Evolutionary conservation across 1,140 invertebrate genomes (phyloP).

Genomic region (Campoletis sonorensis): DNA sequence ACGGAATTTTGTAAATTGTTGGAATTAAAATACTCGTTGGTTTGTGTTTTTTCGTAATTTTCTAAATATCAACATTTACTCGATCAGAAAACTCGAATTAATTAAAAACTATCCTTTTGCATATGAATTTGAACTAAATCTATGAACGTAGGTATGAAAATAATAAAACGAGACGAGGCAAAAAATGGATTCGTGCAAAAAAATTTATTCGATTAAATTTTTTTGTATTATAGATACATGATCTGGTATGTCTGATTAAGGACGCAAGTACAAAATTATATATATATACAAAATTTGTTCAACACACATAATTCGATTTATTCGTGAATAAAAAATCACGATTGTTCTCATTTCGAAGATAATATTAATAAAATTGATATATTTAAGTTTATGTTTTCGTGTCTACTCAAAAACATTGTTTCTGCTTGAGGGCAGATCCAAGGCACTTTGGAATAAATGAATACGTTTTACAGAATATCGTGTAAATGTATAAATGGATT

Average conservation of each 20-base stretch:
- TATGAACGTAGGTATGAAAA: no score
- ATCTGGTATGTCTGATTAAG: conserved; percentile 56
- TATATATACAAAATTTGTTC: conserved; percentile 63
- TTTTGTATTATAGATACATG: conserved; percentile 63
- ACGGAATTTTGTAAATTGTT: no score
- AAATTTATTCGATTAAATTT: conserved; percentile 14
- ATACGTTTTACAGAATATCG: conserved; percentile 50
- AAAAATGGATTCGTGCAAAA: no score
- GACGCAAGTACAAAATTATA: conserved; percentile 72
- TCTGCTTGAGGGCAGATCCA: conserved; percentile 62
- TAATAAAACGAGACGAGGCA: no score
- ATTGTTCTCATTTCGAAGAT: background rate
- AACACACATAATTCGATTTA: background rate
- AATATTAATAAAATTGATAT: background rate
- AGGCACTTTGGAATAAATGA: conserved; percentile 74
- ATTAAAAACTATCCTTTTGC: no score
- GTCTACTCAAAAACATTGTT: conserved; percentile 47
- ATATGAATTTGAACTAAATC: no score
- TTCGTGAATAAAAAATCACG: background rate
- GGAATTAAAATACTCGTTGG: no score
- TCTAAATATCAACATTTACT: no score
- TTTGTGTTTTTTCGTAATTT: no score
- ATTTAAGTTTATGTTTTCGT: conserved; percentile 44
- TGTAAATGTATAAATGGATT: background rate
- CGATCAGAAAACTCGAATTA: no score